Conservation (phyloP, 2,888 invertebrate species). For the Drosophila picticornis region DNA sequence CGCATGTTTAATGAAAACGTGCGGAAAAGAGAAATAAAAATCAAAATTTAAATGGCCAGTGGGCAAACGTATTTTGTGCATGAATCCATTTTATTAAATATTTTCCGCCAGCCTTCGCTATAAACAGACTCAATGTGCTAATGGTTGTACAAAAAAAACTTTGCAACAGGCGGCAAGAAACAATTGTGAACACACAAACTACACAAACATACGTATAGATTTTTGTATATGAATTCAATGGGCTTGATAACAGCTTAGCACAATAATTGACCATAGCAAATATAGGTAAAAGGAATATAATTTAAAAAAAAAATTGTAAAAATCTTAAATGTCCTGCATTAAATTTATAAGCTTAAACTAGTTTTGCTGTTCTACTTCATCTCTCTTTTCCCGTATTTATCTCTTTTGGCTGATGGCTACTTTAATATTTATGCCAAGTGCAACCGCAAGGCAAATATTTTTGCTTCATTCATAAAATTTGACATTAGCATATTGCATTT, state of each 20-base stretch:
- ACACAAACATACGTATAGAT: neutral
- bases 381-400: neutral
- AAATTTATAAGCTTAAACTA: neutral
- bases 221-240: too few species aligned
- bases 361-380: too few species aligned
- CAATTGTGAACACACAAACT: neutral
- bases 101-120: neutral
- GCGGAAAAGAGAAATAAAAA: constrained; percentile 12
- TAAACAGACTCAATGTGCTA: neutral
- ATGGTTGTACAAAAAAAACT: neutral
- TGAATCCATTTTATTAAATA: constrained; percentile 32
- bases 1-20: constrained; percentile 35
- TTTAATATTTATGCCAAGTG: constrained; percentile 59
- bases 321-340: neutral
- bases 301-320: neutral
- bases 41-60: constrained; percentile 27
- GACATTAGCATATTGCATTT: constrained; percentile 82
- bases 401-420: constrained; percentile 12
- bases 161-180: neutral
- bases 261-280: neutral
- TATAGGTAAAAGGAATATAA: neutral
- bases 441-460: constrained; percentile 69
- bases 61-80: constrained; percentile 17
- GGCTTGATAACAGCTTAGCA: neutral
- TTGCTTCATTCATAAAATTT: constrained; percentile 75